phyloP scores from a whole-genome alignment of 2,113 vertebrate genomes.

The Cepphus grylle region DNA sequence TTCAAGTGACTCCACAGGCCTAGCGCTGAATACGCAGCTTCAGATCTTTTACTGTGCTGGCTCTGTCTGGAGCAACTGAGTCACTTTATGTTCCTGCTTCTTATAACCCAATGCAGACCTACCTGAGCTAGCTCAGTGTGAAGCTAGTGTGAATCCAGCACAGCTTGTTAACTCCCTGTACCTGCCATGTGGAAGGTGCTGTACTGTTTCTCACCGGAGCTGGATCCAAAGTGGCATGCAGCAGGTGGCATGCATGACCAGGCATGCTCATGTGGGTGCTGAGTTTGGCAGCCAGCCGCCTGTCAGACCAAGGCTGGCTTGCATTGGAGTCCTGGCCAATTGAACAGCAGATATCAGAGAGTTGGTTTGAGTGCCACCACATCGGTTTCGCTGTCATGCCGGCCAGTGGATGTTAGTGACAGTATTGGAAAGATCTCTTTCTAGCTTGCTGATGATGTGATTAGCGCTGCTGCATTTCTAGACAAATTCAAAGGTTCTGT shows the following conservation, averaged over 20 bases:
- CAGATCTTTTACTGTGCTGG: neutral
- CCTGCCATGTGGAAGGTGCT: neutral
- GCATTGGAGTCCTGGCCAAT: neutral
- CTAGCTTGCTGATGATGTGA: neutral
- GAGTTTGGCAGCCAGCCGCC: neutral
- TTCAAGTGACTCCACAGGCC: neutral
- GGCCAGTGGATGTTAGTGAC: neutral
- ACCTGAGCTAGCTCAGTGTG: neutral
- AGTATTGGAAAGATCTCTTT: neutral
- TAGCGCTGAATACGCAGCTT: neutral
- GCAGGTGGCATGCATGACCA: no score
- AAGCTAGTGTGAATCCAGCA: neutral
- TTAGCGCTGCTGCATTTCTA: neutral
- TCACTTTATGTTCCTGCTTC: neutral
- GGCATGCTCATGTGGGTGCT: neutral
- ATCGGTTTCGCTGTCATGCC: neutral
- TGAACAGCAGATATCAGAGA: fast-evolving
- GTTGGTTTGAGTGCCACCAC: neutral
- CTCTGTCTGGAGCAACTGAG: neutral
- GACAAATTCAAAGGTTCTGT: neutral
- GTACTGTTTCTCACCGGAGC: neutral
- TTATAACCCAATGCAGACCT: neutral
- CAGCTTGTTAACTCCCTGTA: neutral
- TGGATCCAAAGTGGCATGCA: no score
- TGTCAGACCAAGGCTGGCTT: neutral